Evolutionary conservation across 2,888 invertebrate genomes (phyloP), one percentile per base, ranked within the genome.

Genomic region (Dioctria rufipes): DNA sequence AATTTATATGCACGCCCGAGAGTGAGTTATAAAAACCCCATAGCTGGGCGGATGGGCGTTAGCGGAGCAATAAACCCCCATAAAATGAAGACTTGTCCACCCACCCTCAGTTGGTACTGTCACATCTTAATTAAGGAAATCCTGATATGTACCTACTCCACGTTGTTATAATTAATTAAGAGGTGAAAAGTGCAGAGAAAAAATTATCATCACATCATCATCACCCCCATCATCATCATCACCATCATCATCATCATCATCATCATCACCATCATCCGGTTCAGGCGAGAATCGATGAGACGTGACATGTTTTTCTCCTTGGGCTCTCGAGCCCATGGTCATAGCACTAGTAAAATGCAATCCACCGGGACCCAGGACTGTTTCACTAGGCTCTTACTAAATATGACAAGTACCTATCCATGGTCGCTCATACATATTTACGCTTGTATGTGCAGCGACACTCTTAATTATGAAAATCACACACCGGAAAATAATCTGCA

Each of bases 391-490:
- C 25, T 25, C 25, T 25, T 25, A 25, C 25, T 25, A 25, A 25
- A 25, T 25, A 25, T 25, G 25, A 25, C 25, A 25, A 25, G 25
- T 25, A 25, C 25, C 25, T 25, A 25, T 25, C 8, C 71, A 51
- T 65, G 11, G 65, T 39, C 39, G 65, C 25, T 6, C 65, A 9
- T 40, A 37, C 13, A 58, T 11, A 25, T 25, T 25, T 39, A 40
- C 40, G 54, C 42, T n/a, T 60, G 71, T 13, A 42, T 58, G 25
- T 25, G 73, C 73, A 63, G 46, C 63, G 46, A 58, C 63, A 60
- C 39, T 63, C 49, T 77, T 77, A 77, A 77, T 77, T 77, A 77
- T 63, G 77, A 77, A 77, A 77, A 77, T 63, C 77, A 77, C 54
- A 49, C 77, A 77, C 58, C 39, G 63, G 77, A 63, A 77, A 77